Base-by-base conservation (phyloP, 2,888 invertebrate species). In the Chymomyza caudatula region DNA sequence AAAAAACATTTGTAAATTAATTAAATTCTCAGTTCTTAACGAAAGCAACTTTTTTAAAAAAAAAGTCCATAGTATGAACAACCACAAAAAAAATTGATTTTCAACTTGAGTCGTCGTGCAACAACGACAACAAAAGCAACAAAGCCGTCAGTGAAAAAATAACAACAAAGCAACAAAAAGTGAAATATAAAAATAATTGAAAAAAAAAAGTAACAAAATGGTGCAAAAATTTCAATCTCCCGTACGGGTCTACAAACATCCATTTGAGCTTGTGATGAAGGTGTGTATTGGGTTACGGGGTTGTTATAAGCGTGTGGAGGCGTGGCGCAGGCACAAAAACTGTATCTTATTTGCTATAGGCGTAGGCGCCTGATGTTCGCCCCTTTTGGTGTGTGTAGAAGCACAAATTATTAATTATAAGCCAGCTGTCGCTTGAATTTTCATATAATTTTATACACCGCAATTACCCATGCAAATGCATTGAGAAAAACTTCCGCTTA, bases 181-280 rank as follows among this genome's bases (percentile, higher is more conserved):
- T 76, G 77, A 47, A 49, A 57, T 56, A 17, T 53, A 59, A 76
- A 69, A 69, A 78, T 73, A 66, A 71, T 71, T 76, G 67, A 68
- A 60, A 55, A 56, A 37, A 65, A 58, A 67, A 60, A 71, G 55
- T 58, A 60, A 17, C 64, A 86, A 83, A 81, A 98, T 98, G 98
- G 98, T 98, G 88, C 98, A 98, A 92, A 96, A 97, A 90, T 98
- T 97, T 92, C 96, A 96, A 90, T 96, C 97, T 75, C 98, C 98
- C 83, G 95, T 98, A 60, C 93, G 98, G 93, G 96, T 98, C 78
- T 98, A 98, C 92, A 97, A 97, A 91, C 94, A 96, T 91, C 95
- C 97, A 59, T 98, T 98, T 91, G 97, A 98, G 91, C 93, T 98
- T 90, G 97, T 98, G 83, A 98, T 98, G 98, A 95, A 95, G 92